Percentiles rank a stretch among this genome's conserved stretches.
phyloP scores from a whole-genome alignment of 1,140 invertebrate genomes.

The Papilio aristodemus region DNA sequence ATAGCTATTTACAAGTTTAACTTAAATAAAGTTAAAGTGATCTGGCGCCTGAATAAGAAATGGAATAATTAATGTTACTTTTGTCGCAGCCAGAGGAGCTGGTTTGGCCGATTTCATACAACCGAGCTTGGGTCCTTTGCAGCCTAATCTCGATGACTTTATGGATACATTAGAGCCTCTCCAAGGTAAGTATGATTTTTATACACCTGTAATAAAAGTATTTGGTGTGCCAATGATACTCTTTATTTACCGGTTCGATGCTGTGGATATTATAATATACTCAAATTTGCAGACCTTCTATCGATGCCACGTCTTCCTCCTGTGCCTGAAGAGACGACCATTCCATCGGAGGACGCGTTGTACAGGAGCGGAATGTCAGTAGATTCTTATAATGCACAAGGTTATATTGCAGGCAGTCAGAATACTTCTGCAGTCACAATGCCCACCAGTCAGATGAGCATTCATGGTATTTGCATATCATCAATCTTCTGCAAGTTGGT shows the following conservation, averaged over 20 bases:
- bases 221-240: not conserved
- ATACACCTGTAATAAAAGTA: slow-evolving; percentile 20
- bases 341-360: slow-evolving; percentile 62
- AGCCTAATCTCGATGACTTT: slow-evolving; percentile 98
- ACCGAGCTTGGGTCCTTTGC: slow-evolving; percentile 96
- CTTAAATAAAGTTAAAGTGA: slow-evolving; percentile 2
- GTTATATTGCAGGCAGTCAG: slow-evolving; percentile 57
- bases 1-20: slow-evolving; percentile 28
- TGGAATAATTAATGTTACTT: slow-evolving; percentile 51
- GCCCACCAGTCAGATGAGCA: slow-evolving; percentile 73
- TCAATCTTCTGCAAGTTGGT: slow-evolving; percentile 31
- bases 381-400: slow-evolving; percentile 62
- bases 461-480: slow-evolving; percentile 55
- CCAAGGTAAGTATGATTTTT: slow-evolving; percentile 83
- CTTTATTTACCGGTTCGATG: not conserved
- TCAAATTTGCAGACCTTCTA: slow-evolving; percentile 56
- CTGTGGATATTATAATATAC: slow-evolving; percentile 13
- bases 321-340: slow-evolving; percentile 79
- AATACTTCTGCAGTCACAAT: slow-evolving; percentile 59
- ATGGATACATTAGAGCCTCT: slow-evolving; percentile 94
- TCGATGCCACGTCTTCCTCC: slow-evolving; percentile 77
- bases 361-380: slow-evolving; percentile 69
- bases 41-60: slow-evolving; percentile 31
- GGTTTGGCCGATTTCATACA: slow-evolving; percentile 96
- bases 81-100: slow-evolving; percentile 81